These are phyloP conservation scores for Pseudomyrmex pallidus DNA, from an alignment of 1,140 invertebrate genomes.

Conservation along the genomic window DNA sequence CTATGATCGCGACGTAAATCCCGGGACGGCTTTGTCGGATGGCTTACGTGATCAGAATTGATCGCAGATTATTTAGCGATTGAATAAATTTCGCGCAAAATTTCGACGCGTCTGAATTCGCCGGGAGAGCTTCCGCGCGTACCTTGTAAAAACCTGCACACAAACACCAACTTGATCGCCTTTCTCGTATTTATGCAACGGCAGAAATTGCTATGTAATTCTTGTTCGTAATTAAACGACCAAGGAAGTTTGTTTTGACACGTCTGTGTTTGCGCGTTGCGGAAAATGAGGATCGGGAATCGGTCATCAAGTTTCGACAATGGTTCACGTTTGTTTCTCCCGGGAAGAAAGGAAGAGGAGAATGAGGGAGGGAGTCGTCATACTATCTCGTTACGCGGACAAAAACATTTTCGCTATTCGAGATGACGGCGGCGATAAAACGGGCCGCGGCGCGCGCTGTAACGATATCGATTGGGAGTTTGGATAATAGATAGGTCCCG, in stretches of 20 bases:
- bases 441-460: neutral
- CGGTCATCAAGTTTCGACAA: conserved; percentile 25
- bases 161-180: neutral
- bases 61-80: conserved; percentile 69
- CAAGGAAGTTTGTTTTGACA: neutral
- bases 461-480: conserved; percentile 57
- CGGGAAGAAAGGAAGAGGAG: no score
- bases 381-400: conserved; percentile 32
- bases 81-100: conserved; percentile 69
- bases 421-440: conserved; percentile 41
- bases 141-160: conserved; percentile 61
- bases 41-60: conserved; percentile 73
- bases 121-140: neutral
- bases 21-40: conserved; percentile 10
- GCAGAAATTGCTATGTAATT: conserved; percentile 4
- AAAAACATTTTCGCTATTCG: conserved; percentile 37
- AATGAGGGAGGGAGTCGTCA: conserved; percentile 2
- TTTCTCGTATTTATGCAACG: neutral
- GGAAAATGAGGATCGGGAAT: neutral
- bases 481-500: conserved; percentile 50
- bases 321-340: conserved; percentile 46
- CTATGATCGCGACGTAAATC: conserved; percentile 17
- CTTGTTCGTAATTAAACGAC: conserved; percentile 1
- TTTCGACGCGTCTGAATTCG: conserved; percentile 52
- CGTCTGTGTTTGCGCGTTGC: neutral